Percentiles rank a stretch among this genome's conserved stretches.
Conservation (phyloP, 1,140 invertebrate species). For the Magallana ariakensis region DNA sequence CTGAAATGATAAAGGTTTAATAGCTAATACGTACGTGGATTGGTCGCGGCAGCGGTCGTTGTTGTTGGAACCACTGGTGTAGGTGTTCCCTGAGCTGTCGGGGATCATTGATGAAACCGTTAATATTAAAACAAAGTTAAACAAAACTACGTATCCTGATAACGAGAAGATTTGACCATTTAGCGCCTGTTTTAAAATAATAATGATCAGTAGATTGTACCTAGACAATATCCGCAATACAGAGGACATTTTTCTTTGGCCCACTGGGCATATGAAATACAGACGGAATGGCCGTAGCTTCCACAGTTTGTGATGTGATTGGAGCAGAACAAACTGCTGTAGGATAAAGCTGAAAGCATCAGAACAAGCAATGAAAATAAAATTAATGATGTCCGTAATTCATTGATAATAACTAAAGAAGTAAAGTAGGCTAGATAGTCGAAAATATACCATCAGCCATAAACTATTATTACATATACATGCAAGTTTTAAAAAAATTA, state of each 20-base stretch:
- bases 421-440: too few species aligned
- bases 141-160: too few species aligned
- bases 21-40: neutral
- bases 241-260: constrained; percentile 24
- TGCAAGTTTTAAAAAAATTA: too few species aligned
- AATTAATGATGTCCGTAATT: too few species aligned
- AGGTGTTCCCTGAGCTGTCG: constrained; percentile 31
- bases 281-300: constrained; percentile 4
- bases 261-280: constrained; percentile 20
- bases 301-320: constrained; percentile 25
- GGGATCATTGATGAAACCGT: too few species aligned
- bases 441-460: too few species aligned
- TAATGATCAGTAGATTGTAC: neutral
- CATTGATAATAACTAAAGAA: too few species aligned
- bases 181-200: too few species aligned
- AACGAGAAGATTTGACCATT: too few species aligned
- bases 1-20: too few species aligned
- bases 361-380: neutral
- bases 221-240: constrained; percentile 41
- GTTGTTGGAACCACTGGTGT: neutral
- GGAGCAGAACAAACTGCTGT: constrained; percentile 13
- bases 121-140: too few species aligned
- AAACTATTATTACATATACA: too few species aligned
- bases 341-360: neutral
- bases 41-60: neutral